phyloP scores from a whole-genome alignment of 2,113 vertebrate species.

The Neogobius melanostomus region DNA sequence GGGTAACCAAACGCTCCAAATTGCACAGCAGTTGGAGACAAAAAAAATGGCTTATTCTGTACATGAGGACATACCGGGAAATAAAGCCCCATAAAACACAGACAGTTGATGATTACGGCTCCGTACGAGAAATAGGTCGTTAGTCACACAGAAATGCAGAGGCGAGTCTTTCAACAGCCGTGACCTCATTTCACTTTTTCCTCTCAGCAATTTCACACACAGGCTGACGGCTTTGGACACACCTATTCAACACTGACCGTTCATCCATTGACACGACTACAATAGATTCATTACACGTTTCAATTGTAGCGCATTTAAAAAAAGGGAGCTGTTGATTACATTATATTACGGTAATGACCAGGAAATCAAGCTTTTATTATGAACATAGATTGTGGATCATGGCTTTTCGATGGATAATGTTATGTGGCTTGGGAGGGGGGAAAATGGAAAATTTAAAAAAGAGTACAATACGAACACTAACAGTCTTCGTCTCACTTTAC shows the following conservation, averaged over 20 bases:
- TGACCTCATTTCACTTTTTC: conserved; percentile 9
- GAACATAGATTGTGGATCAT: too few species aligned
- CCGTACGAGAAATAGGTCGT: conserved; percentile 1
- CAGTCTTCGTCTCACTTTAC: too few species aligned
- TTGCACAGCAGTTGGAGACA: too few species aligned
- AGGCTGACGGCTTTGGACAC: conserved; percentile 4
- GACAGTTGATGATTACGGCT: background rate
- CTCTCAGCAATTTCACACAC: conserved; percentile 1
- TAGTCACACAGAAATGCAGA: conserved; percentile 1
- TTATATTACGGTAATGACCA: background rate
- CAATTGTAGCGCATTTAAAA: too few species aligned
- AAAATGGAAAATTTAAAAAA: too few species aligned
- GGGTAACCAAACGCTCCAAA: too few species aligned
- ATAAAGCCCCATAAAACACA: background rate
- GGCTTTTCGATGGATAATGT: too few species aligned
- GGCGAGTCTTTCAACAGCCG: background rate
- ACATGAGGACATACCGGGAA: too few species aligned
- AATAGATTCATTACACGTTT: background rate
- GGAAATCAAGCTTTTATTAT: background rate
- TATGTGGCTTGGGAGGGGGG: too few species aligned
- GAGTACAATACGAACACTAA: too few species aligned
- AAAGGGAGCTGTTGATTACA: background rate
- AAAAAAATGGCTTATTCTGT: too few species aligned
- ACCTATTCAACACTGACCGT: conserved; percentile 2
- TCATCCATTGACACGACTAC: background rate